Percentiles rank a stretch among this genome's conserved stretches.
Conservation (phyloP, 2,888 invertebrate genomes). For the Hypselothyrea guttata region DNA sequence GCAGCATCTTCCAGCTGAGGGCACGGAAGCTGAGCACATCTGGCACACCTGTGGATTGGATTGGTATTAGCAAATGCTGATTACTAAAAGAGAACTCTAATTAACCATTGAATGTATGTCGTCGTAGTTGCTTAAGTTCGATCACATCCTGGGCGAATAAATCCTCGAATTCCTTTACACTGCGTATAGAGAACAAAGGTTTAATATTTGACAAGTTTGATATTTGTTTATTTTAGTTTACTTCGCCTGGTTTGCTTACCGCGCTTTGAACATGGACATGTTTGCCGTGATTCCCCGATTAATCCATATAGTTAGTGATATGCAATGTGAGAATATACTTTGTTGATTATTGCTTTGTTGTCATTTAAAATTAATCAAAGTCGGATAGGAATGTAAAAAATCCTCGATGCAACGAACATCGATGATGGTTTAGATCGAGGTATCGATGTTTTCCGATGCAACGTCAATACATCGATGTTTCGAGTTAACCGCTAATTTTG, state of each 20-base stretch:
- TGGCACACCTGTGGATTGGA: constrained; percentile 89
- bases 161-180: constrained; percentile 91
- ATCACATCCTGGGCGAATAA: constrained; percentile 87
- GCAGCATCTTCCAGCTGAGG: constrained; percentile 93
- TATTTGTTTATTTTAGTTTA: constrained; percentile 7
- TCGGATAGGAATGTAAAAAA: no score
- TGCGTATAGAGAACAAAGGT: constrained; percentile 74
- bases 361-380: constrained; percentile 23
- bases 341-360: constrained; percentile 39
- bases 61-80: no score
- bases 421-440: no score
- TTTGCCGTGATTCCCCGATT: background rate
- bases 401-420: no score
- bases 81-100: no score
- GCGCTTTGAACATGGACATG: constrained; percentile 82
- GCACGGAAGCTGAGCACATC: constrained; percentile 92
- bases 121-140: constrained; percentile 86
- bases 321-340: constrained; percentile 19
- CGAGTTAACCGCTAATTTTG: no score
- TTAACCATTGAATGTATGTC: constrained; percentile 91
- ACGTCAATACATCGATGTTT: no score
- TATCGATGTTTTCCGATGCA: no score
- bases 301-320: constrained; percentile 35
- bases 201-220: background rate
- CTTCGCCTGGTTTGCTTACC: constrained; percentile 56